Evolutionary conservation across 2,888 invertebrate genomes (phyloP).

Genomic region (Globia sparganii): DNA sequence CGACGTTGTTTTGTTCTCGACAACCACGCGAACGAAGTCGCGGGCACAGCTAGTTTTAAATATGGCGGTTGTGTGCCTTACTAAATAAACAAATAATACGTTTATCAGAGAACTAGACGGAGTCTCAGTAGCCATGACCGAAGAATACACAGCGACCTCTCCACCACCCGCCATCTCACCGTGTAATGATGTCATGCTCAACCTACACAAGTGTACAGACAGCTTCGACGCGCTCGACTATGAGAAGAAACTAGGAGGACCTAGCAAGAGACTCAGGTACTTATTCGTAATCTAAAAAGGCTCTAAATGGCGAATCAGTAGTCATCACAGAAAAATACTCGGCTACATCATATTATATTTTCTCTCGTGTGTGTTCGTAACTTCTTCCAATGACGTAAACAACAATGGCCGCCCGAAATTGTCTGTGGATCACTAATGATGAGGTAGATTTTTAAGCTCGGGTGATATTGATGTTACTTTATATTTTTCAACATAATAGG

Average conservation of each 20-base stretch:
- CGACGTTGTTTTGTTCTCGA: no score
- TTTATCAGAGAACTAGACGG: constrained; percentile 79
- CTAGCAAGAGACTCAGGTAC: constrained; percentile 80
- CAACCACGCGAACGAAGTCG: no score
- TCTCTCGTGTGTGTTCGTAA: neutral
- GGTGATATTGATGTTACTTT: neutral
- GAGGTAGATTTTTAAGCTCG: neutral
- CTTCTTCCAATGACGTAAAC: neutral
- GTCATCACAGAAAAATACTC: neutral
- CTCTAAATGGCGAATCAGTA: neutral
- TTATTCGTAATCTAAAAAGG: constrained; percentile 15
- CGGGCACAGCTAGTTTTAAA: no score
- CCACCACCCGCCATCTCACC: constrained; percentile 63
- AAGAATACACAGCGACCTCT: constrained; percentile 78
- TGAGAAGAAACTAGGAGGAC: constrained; percentile 75
- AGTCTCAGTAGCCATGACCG: constrained; percentile 78
- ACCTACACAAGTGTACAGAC: constrained; percentile 78
- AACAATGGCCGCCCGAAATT: neutral
- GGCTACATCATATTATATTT: neutral
- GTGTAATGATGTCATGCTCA: constrained; percentile 74
- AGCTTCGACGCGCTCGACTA: constrained; percentile 78
- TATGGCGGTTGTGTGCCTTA: no score
- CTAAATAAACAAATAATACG: no score
- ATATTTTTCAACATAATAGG: neutral
- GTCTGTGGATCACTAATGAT: constrained; percentile 1